Conservation (phyloP, 1,140 invertebrate genomes). For the Drosophila bocki region DNA sequence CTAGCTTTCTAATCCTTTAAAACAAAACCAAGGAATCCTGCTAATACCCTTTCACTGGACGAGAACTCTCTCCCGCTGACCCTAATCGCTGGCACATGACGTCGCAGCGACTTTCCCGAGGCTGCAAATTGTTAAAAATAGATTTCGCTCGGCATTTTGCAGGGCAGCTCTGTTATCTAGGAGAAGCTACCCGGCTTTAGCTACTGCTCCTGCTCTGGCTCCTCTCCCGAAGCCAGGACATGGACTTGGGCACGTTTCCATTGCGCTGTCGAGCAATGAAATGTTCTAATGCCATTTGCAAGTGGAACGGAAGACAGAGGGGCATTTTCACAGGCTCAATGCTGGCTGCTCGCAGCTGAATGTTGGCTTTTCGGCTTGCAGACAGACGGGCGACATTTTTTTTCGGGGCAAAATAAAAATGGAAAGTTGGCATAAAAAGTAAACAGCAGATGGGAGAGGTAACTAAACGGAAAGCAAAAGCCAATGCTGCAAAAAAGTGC, state of each 20-base stretch:
- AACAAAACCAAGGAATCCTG: conserved; percentile 4
- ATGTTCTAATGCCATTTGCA: conserved; percentile 70
- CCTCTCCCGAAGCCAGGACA: conserved; percentile 26
- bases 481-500: conserved; percentile 50
- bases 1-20: conserved; percentile 8
- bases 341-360: conserved; percentile 8
- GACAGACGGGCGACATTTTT: conserved; percentile 69
- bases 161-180: conserved; percentile 16
- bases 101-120: conserved; percentile 46
- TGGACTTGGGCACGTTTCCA: conserved; percentile 67
- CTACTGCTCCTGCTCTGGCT: conserved; percentile 2
- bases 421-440: conserved; percentile 80
- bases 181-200: background rate
- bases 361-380: conserved; percentile 54
- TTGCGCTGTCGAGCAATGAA: conserved; percentile 65
- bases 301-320: conserved; percentile 42
- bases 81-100: conserved; percentile 57
- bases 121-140: conserved; percentile 75
- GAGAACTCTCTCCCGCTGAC: conserved; percentile 30
- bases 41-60: conserved; percentile 24
- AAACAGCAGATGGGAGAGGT: conserved; percentile 61
- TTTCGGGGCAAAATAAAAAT: conserved; percentile 67
- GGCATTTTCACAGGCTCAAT: conserved; percentile 22
- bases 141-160: conserved; percentile 49
- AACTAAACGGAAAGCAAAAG: conserved; percentile 77